A percentile compares a stretch with the other conserved stretches of the same genome.
These are phyloP conservation scores for Habropoda laboriosa DNA, from an alignment of 1,140 invertebrate genomes.

Conservation along the genomic window DNA sequence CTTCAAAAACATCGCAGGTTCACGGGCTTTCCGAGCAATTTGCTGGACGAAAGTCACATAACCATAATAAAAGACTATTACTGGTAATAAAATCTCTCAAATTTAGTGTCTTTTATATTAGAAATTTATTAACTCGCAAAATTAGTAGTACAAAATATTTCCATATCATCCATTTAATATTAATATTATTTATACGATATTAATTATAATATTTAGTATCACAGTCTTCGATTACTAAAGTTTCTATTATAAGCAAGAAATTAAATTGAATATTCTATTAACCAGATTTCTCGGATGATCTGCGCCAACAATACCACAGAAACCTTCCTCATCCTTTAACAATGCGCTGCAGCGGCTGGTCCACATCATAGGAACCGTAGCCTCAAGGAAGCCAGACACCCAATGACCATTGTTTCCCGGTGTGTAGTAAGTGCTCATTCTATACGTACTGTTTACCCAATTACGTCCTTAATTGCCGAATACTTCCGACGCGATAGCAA, in stretches of 20 bases:
- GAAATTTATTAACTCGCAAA: too few relatives aligned
- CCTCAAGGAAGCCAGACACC: background rate
- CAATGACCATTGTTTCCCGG: background rate
- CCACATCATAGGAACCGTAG: background rate
- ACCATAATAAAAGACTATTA: too few relatives aligned
- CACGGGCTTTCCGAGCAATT: slow-evolving; percentile 17
- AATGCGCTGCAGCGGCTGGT: background rate
- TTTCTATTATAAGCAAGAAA: too few relatives aligned
- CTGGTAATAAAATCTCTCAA: too few relatives aligned
- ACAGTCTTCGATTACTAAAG: too few relatives aligned
- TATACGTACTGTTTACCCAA: background rate
- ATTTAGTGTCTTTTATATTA: too few relatives aligned
- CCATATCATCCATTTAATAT: too few relatives aligned
- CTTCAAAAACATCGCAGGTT: slow-evolving; percentile 71
- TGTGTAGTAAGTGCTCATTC: slow-evolving; percentile 35
- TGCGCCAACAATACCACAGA: background rate
- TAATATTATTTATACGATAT: too few relatives aligned
- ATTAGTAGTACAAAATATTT: too few relatives aligned
- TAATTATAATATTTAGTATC: too few relatives aligned
- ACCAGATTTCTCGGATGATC: background rate
- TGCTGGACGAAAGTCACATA: too few relatives aligned
- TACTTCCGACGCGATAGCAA: background rate
- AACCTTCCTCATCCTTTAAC: background rate
- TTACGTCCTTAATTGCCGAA: slow-evolving; percentile 38
- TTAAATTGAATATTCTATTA: background rate